A percentile compares a stretch with the other conserved stretches of the same genome.
phyloP scores from a whole-genome alignment of 2,888 invertebrate species.

The Dryocosmus kuriphilus region DNA sequence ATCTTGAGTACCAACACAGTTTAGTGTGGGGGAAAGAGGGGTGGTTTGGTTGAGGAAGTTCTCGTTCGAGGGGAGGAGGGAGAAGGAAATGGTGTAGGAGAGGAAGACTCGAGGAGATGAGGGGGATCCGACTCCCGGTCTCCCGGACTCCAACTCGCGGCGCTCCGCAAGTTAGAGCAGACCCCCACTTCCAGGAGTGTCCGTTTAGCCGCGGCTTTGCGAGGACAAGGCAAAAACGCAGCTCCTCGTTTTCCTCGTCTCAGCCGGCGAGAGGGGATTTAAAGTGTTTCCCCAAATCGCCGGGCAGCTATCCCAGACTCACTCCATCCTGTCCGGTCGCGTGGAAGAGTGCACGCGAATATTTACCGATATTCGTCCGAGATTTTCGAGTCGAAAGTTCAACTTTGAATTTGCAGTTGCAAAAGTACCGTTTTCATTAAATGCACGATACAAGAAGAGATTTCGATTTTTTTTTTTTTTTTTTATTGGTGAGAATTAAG shows the following conservation, averaged over 20 bases:
- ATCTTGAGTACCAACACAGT: neutral
- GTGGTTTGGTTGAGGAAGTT: constrained; percentile 47
- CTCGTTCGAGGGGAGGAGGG: constrained; percentile 31
- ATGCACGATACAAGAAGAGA: neutral
- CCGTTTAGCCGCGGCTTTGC: constrained; percentile 66
- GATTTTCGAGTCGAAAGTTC: neutral
- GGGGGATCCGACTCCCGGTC: constrained; percentile 44
- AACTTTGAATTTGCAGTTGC: neutral
- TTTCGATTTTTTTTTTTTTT: neutral
- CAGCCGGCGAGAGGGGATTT: constrained; percentile 7
- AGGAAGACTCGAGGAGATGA: constrained; percentile 18
- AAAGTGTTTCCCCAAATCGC: constrained; percentile 25
- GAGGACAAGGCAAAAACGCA: constrained; percentile 59
- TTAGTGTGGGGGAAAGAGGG: neutral
- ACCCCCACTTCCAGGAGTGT: constrained; percentile 66
- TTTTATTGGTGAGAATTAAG: neutral
- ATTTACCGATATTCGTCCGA: neutral
- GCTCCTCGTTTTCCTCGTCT: constrained; percentile 29
- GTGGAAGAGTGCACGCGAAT: neutral
- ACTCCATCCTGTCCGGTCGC: constrained; percentile 13
- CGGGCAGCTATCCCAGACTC: constrained; percentile 6
- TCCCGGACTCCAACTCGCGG: constrained; percentile 41
- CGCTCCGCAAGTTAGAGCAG: constrained; percentile 48
- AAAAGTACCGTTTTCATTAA: neutral
- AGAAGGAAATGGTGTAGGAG: constrained; percentile 21